These are phyloP conservation scores for Takifugu bimaculatus DNA, from an alignment of 2,113 vertebrate genomes.

Conservation along the genomic window DNA sequence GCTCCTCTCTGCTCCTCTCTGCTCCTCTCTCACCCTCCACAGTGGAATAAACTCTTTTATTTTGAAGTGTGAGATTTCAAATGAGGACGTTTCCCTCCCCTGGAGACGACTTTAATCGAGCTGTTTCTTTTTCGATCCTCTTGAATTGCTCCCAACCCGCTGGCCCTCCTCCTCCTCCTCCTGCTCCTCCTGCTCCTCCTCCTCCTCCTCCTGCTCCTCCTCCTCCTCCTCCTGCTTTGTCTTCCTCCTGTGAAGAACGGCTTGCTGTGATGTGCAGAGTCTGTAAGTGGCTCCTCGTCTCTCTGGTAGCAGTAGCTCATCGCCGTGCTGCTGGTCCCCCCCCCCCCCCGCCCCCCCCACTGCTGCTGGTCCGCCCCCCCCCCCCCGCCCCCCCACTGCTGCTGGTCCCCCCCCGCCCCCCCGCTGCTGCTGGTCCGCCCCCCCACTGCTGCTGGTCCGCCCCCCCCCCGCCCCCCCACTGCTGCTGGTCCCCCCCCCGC, in stretches of 20 bases:
- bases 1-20: too few species aligned
- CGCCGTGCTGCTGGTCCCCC: slow-evolving; percentile 30
- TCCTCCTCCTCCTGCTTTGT: slow-evolving; percentile 61
- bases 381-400: too few species aligned
- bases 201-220: slow-evolving; percentile 60
- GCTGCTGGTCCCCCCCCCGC: too few species aligned
- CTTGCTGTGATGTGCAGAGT: slow-evolving; percentile 79
- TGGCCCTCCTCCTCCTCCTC: slow-evolving; percentile 38
- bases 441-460: too few species aligned
- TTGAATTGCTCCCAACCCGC: slow-evolving; percentile 38
- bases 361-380: too few species aligned
- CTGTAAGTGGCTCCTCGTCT: slow-evolving; percentile 74
- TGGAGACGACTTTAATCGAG: slow-evolving; percentile 39
- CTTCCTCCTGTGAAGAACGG: slow-evolving; percentile 74
- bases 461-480: too few species aligned
- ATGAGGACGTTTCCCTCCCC: slow-evolving; percentile 28
- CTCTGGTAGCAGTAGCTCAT: slow-evolving; percentile 43
- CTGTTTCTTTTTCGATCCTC: slow-evolving; percentile 56
- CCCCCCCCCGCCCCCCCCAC: neutral
- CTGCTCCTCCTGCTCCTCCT: slow-evolving; percentile 60
- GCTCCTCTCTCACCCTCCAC: too few species aligned
- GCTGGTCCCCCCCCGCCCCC: too few species aligned
- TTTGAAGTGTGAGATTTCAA: slow-evolving; percentile 17
- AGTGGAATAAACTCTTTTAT: slow-evolving; percentile 1
- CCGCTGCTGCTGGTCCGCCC: too few species aligned